Base-by-base conservation (phyloP, 2,797 vertebrate species). In the Pseudochromis fuscus region DNA sequence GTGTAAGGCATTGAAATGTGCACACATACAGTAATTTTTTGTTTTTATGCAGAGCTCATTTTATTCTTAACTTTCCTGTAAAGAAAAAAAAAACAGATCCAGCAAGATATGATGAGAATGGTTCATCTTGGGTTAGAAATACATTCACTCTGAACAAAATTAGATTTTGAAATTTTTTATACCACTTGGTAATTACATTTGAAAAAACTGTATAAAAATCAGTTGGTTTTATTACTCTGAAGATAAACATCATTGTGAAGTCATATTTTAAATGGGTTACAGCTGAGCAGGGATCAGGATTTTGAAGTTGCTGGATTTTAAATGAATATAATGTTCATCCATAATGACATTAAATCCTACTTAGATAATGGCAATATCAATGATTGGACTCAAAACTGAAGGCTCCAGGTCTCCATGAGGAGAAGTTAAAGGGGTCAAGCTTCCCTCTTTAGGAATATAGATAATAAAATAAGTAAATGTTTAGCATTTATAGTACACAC, bases 271-370 rank as follows among this genome's bases (percentile, higher is more conserved):
- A 18, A 28, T 12, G 9, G n/a, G 42, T 15, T 72, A 15, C 30
- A 31, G 30, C 46, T 30, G 27, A 50, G 40, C 10, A 33, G 5
- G 8, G 23, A 8, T 68, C 21, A 23, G 12, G n/a, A 49, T 79
- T 42, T 35, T 18, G 45, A 25, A 38, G 19, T 42, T 62, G 28
- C 37, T 45, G 7, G 55, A 57, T 24, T 37, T 18, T 5, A 24
- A 59, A 64, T 48, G 3, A 33, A n/a, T 19, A 28, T 45, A 53
- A 9, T 44, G 46, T 62, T n/a, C 8, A 7, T 7, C 21, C 64
- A 9, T 64, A 76, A 83, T 52, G 9, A 53, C n/a, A 77, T 80
- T 59, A 82, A 67, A 59, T 79, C 18, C 16, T 23, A 42, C 72
- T 84, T 81, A 79, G 56, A 74, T 80, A 69, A 61, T 28, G 9